phyloP scores from a whole-genome alignment of 2,888 invertebrate species.

The Drosophila subquinaria region DNA sequence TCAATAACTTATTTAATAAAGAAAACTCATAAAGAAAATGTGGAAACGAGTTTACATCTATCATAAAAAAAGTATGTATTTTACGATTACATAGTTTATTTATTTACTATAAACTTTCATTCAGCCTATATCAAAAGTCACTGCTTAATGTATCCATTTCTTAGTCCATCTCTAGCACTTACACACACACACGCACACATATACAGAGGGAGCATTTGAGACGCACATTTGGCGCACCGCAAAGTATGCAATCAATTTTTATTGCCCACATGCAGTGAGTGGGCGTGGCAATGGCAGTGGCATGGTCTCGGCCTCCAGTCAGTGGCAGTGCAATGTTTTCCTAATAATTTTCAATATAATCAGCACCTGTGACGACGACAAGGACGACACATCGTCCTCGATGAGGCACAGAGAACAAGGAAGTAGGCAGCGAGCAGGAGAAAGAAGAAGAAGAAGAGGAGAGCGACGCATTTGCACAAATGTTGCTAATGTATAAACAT shows the following conservation, averaged over 20 bases:
- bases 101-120: not conserved
- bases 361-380: slow-evolving; percentile 73
- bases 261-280: slow-evolving; percentile 68
- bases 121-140: not conserved
- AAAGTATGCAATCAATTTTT: slow-evolving; percentile 78
- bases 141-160: not conserved
- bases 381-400: slow-evolving; percentile 13
- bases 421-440: too few species aligned
- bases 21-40: not conserved
- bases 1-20: not conserved
- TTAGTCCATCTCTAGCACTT: slow-evolving; percentile 8
- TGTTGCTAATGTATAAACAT: slow-evolving; percentile 79
- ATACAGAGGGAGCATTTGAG: slow-evolving; percentile 7
- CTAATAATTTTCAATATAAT: slow-evolving; percentile 80
- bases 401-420: not conserved
- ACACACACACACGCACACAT: slow-evolving; percentile 1
- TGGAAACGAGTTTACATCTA: not conserved
- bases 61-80: not conserved
- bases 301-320: slow-evolving; percentile 5
- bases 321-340: slow-evolving; percentile 66
- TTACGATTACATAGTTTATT: not conserved
- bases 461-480: slow-evolving; percentile 62
- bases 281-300: slow-evolving; percentile 17
- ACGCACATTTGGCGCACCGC: slow-evolving; percentile 66
- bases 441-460: slow-evolving; percentile 15